Evolutionary conservation across 2,888 invertebrate genomes (phyloP), one percentile per base, ranked within the genome.

Genomic region (Neria commutata): DNA sequence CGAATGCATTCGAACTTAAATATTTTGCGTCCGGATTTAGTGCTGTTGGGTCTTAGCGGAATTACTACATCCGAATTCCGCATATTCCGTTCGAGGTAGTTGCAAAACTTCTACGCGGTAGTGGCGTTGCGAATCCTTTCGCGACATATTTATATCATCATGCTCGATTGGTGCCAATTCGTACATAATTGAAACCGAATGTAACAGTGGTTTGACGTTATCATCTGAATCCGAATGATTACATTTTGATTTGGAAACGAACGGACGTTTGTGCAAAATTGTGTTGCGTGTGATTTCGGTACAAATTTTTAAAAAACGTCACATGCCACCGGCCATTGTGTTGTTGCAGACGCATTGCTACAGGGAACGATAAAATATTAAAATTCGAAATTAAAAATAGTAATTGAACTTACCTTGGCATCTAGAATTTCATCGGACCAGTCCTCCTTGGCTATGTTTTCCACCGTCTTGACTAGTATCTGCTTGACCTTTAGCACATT

Each of bases 401-500:
- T 14, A 37, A 37, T 37, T 37, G 6, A 37, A 4, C 49, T 23
- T 81, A 91, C 91, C 85, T 87, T 85, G 63, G 91, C 85, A 34
- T 85, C 85, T 3, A 86, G 80, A 45, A 91, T 85, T 34, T 85
- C 85, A 17, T 86, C 81, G 23, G 85, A 84, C 93, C 93, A 94
- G 72, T 91, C 85, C 61, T 88, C 83, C 0, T 84, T 83, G 0
- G 89, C 89, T 63, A 98, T 89, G 59, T 87, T 84, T 54, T 88
- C 86, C 1, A 96, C 89, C 0, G 90, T 87, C 68, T 86, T 84
- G 0, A 87, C 78, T 42, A 98, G 83, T 40, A 97, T 84, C 45
- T 87, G 83, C 21, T 88, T 89, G 0, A 95, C 90, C 79, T 92
- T 94, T 54, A 83, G 80, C 3, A 92, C 88, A 83, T 96, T 95